phyloP scores from a whole-genome alignment of 2,797 vertebrate genomes.

The Clamator glandarius region DNA sequence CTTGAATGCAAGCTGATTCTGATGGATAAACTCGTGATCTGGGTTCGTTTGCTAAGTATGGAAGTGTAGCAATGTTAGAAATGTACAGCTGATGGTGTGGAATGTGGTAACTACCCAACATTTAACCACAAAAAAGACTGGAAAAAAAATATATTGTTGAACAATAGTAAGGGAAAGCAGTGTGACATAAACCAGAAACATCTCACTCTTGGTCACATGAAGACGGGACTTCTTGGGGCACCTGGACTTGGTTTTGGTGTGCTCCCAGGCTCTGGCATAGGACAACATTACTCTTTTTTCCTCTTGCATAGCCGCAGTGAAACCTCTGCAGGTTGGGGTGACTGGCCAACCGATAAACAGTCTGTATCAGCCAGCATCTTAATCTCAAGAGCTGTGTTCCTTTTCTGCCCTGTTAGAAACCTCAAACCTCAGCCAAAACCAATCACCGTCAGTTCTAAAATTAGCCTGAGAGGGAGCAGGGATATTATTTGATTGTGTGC shows the following conservation, averaged over 20 bases:
- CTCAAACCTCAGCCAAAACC: neutral
- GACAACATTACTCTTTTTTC: neutral
- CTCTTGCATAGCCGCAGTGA: accelerated
- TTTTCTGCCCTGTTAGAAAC: neutral
- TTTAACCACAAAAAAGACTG: neutral
- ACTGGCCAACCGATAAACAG: neutral
- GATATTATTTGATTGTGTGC: neutral
- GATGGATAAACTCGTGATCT: neutral
- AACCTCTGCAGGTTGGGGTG: neutral
- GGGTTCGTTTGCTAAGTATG: neutral
- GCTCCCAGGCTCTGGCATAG: neutral
- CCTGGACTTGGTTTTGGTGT: neutral
- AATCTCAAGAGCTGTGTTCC: neutral
- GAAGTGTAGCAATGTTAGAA: neutral
- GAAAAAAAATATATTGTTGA: neutral
- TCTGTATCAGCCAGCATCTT: neutral
- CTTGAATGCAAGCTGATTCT: neutral
- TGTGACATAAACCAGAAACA: neutral
- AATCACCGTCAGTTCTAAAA: neutral
- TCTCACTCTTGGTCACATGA: neutral
- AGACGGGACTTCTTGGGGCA: neutral
- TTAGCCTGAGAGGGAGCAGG: neutral
- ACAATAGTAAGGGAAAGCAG: neutral
- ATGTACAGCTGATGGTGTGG: accelerated
- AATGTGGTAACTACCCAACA: neutral